Conservation (phyloP, 1,140 invertebrate genomes). For the Dryas iulia region DNA sequence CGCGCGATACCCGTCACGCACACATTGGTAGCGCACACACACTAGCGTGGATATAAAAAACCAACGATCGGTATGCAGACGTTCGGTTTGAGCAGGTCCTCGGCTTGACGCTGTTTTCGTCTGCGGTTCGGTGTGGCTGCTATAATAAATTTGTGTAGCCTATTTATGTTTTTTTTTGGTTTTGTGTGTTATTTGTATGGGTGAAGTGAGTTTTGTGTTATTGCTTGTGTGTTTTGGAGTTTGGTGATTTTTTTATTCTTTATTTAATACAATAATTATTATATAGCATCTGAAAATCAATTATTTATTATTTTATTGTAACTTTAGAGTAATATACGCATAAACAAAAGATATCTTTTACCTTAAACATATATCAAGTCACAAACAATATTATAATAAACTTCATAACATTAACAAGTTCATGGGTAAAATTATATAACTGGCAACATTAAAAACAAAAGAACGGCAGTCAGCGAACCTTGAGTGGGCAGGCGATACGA, state of each 20-base stretch:
- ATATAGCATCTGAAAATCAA: background rate
- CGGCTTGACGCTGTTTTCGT: constrained; percentile 78
- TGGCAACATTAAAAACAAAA: constrained; percentile 81
- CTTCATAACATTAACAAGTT: background rate
- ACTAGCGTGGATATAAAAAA: constrained; percentile 75
- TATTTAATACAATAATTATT: background rate
- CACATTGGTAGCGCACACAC: constrained; percentile 40
- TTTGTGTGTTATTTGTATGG: background rate
- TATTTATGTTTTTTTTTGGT: background rate
- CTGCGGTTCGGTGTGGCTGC: constrained; percentile 69
- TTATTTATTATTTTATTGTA: background rate
- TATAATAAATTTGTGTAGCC: constrained; percentile 9
- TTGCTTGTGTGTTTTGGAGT: background rate
- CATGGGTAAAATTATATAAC: constrained; percentile 32
- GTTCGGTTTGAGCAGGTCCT: constrained; percentile 78
- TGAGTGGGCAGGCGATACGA: constrained; percentile 81
- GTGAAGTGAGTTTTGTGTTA: too few species aligned
- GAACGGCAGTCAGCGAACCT: constrained; percentile 82
- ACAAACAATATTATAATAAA: background rate
- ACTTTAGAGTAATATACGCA: background rate
- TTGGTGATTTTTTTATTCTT: background rate
- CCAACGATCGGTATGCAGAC: constrained; percentile 79
- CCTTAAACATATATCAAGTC: background rate
- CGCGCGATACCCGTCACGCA: constrained; percentile 61
- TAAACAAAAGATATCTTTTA: background rate